Conservation (phyloP, 2,113 vertebrate species). For the Phoenicopterus ruber region DNA sequence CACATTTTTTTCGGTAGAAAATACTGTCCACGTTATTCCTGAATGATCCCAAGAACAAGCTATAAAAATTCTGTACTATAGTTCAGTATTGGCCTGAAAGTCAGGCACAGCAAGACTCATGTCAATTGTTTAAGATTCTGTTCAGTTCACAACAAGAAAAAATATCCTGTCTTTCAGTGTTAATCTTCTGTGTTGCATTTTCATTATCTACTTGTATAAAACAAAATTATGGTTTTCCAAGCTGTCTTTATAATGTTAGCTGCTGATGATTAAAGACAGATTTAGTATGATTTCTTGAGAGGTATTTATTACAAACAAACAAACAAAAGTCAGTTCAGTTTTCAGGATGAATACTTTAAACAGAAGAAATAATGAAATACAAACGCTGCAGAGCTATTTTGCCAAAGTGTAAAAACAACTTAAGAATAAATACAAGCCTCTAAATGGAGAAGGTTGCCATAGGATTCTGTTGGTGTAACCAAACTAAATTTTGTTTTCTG, state of each 20-base stretch:
- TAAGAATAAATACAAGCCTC: background rate
- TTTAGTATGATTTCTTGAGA: background rate
- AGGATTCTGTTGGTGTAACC: background rate
- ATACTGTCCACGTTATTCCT: background rate
- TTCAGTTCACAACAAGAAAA: background rate
- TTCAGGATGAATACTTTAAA: background rate
- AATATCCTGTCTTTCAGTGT: background rate
- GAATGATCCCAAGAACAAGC: background rate
- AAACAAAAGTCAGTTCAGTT: background rate
- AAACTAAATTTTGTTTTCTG: background rate
- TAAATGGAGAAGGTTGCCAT: background rate
- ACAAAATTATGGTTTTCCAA: background rate
- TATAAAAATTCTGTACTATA: background rate
- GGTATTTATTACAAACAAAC: background rate
- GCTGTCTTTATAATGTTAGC: background rate
- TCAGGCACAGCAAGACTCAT: background rate
- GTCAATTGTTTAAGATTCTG: background rate
- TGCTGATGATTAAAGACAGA: background rate
- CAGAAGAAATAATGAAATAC: background rate
- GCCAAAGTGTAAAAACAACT: background rate
- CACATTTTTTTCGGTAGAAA: background rate
- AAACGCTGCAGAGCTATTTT: background rate
- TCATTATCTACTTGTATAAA: background rate
- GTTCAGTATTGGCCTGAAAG: background rate
- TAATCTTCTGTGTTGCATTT: background rate